Evolutionary conservation across 2,888 invertebrate species (phyloP).

Genomic region (Drosophila peninsularis): DNA sequence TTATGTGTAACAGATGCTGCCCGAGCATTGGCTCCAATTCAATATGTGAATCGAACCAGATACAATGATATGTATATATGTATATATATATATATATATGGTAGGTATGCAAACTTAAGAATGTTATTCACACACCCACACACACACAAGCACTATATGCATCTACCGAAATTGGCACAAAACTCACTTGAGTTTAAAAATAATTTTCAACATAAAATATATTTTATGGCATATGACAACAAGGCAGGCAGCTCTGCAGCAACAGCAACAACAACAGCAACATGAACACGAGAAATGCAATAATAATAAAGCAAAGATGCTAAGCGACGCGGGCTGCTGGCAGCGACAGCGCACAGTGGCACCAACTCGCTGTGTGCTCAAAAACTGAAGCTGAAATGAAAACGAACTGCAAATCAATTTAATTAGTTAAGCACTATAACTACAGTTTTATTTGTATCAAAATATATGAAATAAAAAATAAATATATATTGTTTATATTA

Average conservation of each 20-base stretch:
- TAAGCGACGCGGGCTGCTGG: slow-evolving; percentile 14
- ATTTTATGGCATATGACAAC: slow-evolving; percentile 54
- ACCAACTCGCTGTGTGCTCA: not conserved
- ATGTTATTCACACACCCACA: not conserved
- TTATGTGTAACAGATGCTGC: slow-evolving; percentile 27
- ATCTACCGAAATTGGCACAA: slow-evolving; percentile 28
- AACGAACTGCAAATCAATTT: no score
- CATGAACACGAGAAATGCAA: slow-evolving; percentile 20
- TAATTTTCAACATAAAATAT: slow-evolving; percentile 53
- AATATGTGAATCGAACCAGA: not conserved
- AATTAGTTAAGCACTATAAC: no score
- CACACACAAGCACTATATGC: not conserved
- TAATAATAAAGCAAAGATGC: slow-evolving; percentile 41
- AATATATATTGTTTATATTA: no score
- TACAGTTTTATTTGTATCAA: no score
- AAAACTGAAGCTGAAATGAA: no score
- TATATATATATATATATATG: not conserved
- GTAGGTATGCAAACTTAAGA: slow-evolving; percentile 2
- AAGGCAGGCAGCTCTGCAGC: slow-evolving; percentile 13
- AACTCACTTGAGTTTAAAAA: slow-evolving; percentile 51
- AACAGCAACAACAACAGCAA: slow-evolving; percentile 21
- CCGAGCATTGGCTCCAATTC: slow-evolving; percentile 18
- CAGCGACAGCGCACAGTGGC: slow-evolving; percentile 7
- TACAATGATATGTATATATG: slow-evolving; percentile 4
- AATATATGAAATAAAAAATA: no score